These are phyloP conservation scores for Hippocampus barbouri DNA, from an alignment of 2,113 vertebrate genomes.

Conservation along the genomic window DNA sequence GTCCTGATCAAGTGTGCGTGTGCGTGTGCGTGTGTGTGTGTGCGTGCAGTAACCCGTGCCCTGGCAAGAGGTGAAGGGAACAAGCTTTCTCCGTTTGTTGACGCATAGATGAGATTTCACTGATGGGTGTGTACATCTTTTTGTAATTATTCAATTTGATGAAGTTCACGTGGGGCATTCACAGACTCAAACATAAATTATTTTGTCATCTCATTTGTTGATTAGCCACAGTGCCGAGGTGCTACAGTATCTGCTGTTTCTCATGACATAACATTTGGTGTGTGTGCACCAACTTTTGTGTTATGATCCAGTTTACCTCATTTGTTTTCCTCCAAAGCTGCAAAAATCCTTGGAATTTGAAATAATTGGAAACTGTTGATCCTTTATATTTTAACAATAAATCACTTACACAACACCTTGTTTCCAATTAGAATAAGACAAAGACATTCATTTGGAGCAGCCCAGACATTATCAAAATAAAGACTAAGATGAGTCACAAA, in stretches of 20 bases:
- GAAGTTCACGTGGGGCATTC: not conserved
- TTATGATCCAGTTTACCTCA: not conserved
- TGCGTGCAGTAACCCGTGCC: not conserved
- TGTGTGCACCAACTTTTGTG: no score
- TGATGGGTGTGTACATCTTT: constrained; percentile 15
- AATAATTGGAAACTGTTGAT: not conserved
- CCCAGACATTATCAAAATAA: not conserved
- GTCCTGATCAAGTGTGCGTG: not conserved
- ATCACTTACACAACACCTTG: not conserved
- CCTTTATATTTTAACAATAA: not conserved
- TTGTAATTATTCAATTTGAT: not conserved
- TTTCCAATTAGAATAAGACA: not conserved
- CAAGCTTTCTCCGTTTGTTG: not conserved
- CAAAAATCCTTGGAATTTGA: not conserved
- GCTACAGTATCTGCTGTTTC: no score
- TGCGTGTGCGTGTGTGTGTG: not conserved
- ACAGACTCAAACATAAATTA: not conserved
- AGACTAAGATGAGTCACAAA: not conserved
- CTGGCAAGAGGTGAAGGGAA: not conserved
- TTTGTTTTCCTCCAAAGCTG: not conserved
- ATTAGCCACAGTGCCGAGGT: not conserved
- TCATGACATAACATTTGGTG: no score
- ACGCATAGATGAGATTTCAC: constrained; percentile 1
- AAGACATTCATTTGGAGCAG: not conserved
- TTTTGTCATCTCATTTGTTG: not conserved